Conservation (phyloP, 2,888 invertebrate genomes). For the Leucophenga maculata region DNA sequence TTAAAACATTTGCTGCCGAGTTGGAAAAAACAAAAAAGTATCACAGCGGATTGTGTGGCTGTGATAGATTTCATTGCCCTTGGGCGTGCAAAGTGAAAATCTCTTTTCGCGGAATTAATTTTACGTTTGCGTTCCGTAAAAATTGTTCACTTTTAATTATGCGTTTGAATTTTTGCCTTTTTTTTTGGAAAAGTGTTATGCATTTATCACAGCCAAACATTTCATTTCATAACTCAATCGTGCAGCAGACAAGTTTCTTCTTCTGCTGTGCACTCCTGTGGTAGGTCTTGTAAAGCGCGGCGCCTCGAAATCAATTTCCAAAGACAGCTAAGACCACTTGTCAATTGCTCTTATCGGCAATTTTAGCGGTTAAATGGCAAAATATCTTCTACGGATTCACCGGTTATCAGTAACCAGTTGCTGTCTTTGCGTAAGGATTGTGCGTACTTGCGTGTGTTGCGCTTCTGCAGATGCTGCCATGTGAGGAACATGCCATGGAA, state of each 20-base stretch:
- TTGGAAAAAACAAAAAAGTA: not conserved
- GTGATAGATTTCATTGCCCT: slow-evolving; percentile 27
- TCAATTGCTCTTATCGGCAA: slow-evolving; percentile 48
- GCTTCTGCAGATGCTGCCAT: not conserved
- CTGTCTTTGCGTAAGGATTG: not conserved
- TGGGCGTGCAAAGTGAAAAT: slow-evolving; percentile 5
- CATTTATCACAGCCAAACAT: too few species aligned
- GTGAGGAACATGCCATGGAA: slow-evolving; percentile 12
- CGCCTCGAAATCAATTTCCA: slow-evolving; percentile 61
- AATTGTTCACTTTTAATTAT: slow-evolving; percentile 6
- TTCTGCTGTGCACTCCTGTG: not conserved
- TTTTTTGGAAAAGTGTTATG: too few species aligned
- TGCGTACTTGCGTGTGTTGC: slow-evolving; percentile 32
- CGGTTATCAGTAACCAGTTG: not conserved
- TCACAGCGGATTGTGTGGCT: slow-evolving; percentile 33
- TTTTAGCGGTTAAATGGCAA: not conserved
- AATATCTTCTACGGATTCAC: not conserved
- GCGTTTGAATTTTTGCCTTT: not conserved
- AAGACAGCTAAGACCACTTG: slow-evolving; percentile 52
- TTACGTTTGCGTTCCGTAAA: not conserved
- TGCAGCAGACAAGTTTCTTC: too few species aligned
- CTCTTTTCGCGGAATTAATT: not conserved
- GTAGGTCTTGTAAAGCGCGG: slow-evolving; percentile 56
- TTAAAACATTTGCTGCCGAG: slow-evolving; percentile 11
- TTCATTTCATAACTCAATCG: too few species aligned